phyloP scores from a whole-genome alignment of 2,888 invertebrate genomes.

The Caenorhabditis parvicauda region DNA sequence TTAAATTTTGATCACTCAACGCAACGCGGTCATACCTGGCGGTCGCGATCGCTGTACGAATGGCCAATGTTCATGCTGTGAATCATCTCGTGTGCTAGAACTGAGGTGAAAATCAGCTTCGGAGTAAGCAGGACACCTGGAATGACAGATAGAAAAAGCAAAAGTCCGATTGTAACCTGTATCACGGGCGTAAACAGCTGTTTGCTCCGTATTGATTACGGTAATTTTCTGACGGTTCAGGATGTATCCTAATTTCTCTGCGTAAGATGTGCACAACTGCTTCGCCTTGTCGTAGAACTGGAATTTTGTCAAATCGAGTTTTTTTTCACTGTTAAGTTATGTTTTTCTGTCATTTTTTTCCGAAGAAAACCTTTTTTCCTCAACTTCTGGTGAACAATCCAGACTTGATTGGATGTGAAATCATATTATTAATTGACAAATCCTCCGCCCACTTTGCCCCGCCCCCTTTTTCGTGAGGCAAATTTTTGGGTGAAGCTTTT shows the following conservation, averaged over 20 bases:
- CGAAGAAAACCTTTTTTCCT: no score
- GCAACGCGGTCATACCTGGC: conserved; percentile 22
- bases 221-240: conserved; percentile 49
- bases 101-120: conserved; percentile 47
- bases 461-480: no score
- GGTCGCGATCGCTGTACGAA: conserved; percentile 57
- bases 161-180: conserved; percentile 3
- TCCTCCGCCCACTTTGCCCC: no score
- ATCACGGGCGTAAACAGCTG: conserved; percentile 52
- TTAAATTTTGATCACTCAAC: conserved; percentile 2
- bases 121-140: conserved; percentile 57
- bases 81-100: conserved; percentile 61
- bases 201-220: conserved; percentile 47
- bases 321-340: not conserved
- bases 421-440: no score
- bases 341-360: no score
- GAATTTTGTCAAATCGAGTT: not conserved
- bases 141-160: not conserved
- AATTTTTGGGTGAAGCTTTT: no score
- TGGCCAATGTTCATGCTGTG: conserved; percentile 60
- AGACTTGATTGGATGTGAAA: no score
- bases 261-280: conserved; percentile 51
- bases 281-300: conserved; percentile 59
- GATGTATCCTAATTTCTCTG: conserved; percentile 33
- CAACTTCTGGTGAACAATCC: no score